Evolutionary conservation across 1,140 invertebrate genomes (phyloP).

Genomic region (Probaryconus sp.): DNA sequence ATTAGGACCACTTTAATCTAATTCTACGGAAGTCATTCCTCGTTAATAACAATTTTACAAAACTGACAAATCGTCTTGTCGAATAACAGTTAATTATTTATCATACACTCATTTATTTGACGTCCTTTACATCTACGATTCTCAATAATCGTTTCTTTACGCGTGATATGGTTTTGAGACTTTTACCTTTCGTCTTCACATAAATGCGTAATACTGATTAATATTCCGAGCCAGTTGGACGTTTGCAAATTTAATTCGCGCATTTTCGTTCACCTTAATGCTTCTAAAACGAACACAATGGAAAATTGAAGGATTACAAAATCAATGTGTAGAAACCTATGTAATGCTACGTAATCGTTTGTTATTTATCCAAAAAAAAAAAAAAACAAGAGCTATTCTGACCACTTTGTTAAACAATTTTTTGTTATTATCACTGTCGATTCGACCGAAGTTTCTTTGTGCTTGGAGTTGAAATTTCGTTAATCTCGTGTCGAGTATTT

Average conservation of each 20-base stretch:
- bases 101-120: constrained; percentile 55
- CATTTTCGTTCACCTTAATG: too few species aligned
- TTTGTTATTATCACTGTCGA: too few species aligned
- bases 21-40: neutral
- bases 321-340: too few species aligned
- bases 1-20: too few species aligned
- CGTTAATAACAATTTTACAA: constrained; percentile 4
- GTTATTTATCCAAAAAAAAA: too few species aligned
- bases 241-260: constrained; percentile 18
- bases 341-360: too few species aligned
- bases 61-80: constrained; percentile 18
- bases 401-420: too few species aligned
- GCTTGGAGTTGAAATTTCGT: constrained; percentile 6
- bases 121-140: constrained; percentile 40
- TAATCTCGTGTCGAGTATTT: constrained; percentile 21
- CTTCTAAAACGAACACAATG: too few species aligned
- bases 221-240: constrained; percentile 41
- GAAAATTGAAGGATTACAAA: too few species aligned
- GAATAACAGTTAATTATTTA: constrained; percentile 36
- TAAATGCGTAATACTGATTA: constrained; percentile 69
- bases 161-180: constrained; percentile 59
- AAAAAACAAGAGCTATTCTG: too few species aligned
- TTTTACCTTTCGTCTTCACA: constrained; percentile 60
- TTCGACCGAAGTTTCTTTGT: constrained; percentile 1
- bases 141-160: constrained; percentile 60